Evolutionary conservation across 2,888 invertebrate species (phyloP).

Genomic region (Ectemnius continuus): DNA sequence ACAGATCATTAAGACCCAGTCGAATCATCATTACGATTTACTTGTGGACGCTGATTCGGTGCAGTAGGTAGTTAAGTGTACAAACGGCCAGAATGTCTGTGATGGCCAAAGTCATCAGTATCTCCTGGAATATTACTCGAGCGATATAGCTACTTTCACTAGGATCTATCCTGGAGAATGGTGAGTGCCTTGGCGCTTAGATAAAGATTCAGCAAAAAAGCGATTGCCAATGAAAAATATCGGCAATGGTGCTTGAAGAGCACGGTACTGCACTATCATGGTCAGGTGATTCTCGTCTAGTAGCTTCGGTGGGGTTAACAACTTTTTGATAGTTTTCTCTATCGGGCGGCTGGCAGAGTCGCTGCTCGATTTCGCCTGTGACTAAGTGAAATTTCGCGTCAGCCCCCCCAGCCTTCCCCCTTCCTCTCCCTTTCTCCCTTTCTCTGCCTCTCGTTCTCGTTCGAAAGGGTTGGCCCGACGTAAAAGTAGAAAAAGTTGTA

Average conservation of each 20-base stretch:
- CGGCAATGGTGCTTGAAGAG: too few species aligned
- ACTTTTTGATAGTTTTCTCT: slow-evolving; percentile 5
- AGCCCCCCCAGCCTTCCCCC: background rate
- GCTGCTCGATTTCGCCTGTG: background rate
- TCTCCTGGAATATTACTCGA: slow-evolving; percentile 49
- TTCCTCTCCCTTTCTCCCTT: background rate
- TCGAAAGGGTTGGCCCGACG: slow-evolving; percentile 5
- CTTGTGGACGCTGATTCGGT: background rate
- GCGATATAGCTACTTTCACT: slow-evolving; percentile 43
- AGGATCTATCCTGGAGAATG: slow-evolving; percentile 45
- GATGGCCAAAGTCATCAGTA: slow-evolving; percentile 14
- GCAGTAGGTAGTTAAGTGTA: background rate
- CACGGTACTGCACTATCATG: too few species aligned
- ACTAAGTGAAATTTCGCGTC: slow-evolving; percentile 7
- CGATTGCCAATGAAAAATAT: too few species aligned
- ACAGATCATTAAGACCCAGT: too few species aligned
- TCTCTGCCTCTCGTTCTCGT: background rate
- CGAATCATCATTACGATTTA: too few species aligned
- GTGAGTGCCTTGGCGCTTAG: slow-evolving; percentile 32
- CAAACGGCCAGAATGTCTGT: background rate
- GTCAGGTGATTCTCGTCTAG: too few species aligned
- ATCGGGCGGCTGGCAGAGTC: too few species aligned
- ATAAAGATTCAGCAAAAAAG: slow-evolving; percentile 11
- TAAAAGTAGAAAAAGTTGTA: slow-evolving; percentile 7
- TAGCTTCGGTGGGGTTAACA: slow-evolving; percentile 7